Conservation (phyloP, 2,113 vertebrate species). For the Neopipo cinnamomea region DNA sequence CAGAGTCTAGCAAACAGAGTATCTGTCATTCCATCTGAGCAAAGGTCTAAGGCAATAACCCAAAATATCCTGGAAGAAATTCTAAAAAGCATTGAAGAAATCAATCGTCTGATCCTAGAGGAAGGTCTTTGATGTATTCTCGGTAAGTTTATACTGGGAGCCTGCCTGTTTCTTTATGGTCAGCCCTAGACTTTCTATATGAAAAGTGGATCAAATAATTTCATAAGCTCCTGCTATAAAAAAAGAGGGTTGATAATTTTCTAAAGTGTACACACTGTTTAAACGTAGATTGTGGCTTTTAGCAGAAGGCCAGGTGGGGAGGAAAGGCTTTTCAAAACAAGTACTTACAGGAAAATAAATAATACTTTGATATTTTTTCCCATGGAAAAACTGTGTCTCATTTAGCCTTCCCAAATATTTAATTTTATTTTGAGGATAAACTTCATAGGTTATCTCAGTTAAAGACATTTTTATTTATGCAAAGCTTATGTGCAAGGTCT, state of each 20-base stretch:
- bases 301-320: conserved; percentile 70
- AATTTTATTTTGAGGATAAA: conserved; percentile 54
- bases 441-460: conserved; percentile 46
- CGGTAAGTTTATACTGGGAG: conserved; percentile 76
- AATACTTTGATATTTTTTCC: conserved; percentile 72
- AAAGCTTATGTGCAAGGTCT: conserved; percentile 35
- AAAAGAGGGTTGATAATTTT: conserved; percentile 54
- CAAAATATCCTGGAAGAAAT: conserved; percentile 75
- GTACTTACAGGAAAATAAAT: conserved; percentile 76
- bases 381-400: conserved; percentile 56
- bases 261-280: conserved; percentile 1
- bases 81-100: conserved; percentile 75
- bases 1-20: conserved; percentile 61
- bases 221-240: conserved; percentile 23
- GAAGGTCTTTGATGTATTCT: conserved; percentile 78
- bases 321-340: conserved; percentile 73
- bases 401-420: conserved; percentile 51
- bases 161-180: conserved; percentile 71
- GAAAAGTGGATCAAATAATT: conserved; percentile 67
- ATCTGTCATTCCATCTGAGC: conserved; percentile 71
- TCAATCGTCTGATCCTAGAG: conserved; percentile 72
- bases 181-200: conserved; percentile 44
- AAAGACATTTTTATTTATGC: conserved; percentile 56
- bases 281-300: conserved; percentile 45
- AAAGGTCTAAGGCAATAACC: conserved; percentile 75